Base-by-base conservation (phyloP, 2,113 vertebrate species). In the Apaloderma vittatum region DNA sequence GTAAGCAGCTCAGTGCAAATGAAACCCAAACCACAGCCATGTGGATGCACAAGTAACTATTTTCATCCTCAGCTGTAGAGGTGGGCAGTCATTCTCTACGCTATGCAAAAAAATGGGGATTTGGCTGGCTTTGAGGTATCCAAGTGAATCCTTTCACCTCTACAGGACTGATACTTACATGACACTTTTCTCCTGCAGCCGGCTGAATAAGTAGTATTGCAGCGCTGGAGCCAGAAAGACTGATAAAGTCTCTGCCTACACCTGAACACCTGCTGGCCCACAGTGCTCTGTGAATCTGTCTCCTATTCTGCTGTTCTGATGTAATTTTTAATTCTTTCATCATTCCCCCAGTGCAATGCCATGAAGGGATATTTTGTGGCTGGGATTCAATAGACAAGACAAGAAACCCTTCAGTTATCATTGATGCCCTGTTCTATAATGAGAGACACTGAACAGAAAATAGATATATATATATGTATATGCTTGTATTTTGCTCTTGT, bases 171-270 rank as follows among this genome's bases (percentile, higher is more conserved):
- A 12, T 77, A 46, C 68, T 96, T 37, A 92, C 12, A 2, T 8
- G 23, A 23, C 29, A 13, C 27, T 88, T 86, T 74, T 94, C 52
- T 89, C 48, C 95, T 96, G 71, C 96, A 98, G 97, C 36, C 24
- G 45, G 17, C 52, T 80, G 71, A 89, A 72, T 4, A 96, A 89
- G 55, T 83, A 91, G 57, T 9, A 66, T 46, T 78, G 86, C 62
- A 68, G 76, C n/a, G 23, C 65, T 26, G 84, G 57, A 74, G 51
- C 55, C 61, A 67, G 74, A 72, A 89, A 82, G 52, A 52, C 17
- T 34, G 62, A 34, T 16, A 61, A 88, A 85, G n/a, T 26, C 76
- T 84, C 86, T 92, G 80, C 78, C 58, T 70, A n/a, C 18, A 81
- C 40, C 46, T 43, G 21, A 65, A 59, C 75, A 90, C 65, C 61